phyloP scores from a whole-genome alignment of 2,888 invertebrate species.

The Corbicula japonica region DNA sequence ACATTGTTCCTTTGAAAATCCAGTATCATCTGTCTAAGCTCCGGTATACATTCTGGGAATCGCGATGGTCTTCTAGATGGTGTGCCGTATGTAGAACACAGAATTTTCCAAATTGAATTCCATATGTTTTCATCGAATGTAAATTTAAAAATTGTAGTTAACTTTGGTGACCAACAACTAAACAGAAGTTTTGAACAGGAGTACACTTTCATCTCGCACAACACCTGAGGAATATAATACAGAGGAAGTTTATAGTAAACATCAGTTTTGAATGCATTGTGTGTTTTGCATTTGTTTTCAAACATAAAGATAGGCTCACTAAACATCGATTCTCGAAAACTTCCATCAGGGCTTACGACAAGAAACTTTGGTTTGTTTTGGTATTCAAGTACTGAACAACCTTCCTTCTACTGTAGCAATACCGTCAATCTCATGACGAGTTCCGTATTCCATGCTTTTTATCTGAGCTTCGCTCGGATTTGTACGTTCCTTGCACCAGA shows the following conservation, averaged over 20 bases:
- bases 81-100: not conserved
- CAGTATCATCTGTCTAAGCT: no score
- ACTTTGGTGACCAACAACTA: conserved; percentile 20
- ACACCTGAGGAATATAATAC: conserved; percentile 22
- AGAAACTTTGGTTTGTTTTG: conserved; percentile 6
- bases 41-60: not conserved
- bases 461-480: conserved; percentile 1
- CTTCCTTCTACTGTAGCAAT: conserved; percentile 26
- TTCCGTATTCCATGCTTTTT: conserved; percentile 1
- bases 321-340: not conserved
- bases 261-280: conserved; percentile 4
- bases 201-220: conserved; percentile 23
- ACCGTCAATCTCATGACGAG: conserved; percentile 28
- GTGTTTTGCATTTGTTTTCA: conserved; percentile 16
- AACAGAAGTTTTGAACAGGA: conserved; percentile 9
- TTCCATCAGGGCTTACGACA: conserved; percentile 30
- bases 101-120: not conserved
- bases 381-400: not conserved
- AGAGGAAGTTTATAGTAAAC: conserved; percentile 14
- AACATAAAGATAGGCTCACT: not conserved
- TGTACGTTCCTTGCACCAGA: not conserved
- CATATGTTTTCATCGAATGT: not conserved
- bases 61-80: not conserved
- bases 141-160: conserved; percentile 15
- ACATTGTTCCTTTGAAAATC: conserved; percentile 8